Evolutionary conservation across 92 coral and sea anemone genomes (phyloP).

Genomic region (Zoanthus sociatus): DNA sequence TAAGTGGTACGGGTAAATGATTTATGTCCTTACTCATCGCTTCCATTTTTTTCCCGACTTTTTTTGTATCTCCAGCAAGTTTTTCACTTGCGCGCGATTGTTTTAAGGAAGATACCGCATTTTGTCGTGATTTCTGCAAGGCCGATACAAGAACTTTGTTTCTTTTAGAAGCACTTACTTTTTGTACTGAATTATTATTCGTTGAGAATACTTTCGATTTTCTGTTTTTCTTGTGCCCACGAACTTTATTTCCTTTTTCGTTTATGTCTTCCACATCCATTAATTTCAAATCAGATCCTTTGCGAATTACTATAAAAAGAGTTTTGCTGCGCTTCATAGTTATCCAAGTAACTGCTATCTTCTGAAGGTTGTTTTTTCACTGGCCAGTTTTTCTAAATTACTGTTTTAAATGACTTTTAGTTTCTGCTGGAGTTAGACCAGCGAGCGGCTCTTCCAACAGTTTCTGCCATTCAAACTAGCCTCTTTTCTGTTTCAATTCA

Average conservation of each 20-base stretch:
- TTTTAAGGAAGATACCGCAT: background rate
- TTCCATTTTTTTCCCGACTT: background rate
- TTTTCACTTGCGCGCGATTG: slow-evolving; percentile 2
- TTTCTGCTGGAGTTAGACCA: no score
- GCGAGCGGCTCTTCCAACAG: no score
- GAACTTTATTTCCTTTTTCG: background rate
- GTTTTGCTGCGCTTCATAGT: slow-evolving; percentile 18
- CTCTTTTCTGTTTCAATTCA: no score
- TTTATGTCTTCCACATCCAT: background rate
- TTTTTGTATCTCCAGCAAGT: background rate
- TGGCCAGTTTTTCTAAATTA: no score
- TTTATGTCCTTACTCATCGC: background rate
- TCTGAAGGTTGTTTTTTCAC: no score
- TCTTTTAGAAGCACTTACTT: background rate
- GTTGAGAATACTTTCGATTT: slow-evolving; percentile 1
- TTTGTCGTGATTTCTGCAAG: slow-evolving; percentile 16
- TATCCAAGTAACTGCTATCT: no score
- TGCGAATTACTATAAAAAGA: slow-evolving; percentile 11
- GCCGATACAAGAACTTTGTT: slow-evolving; percentile 23
- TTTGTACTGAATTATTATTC: slow-evolving; percentile 4
- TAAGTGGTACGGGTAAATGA: background rate
- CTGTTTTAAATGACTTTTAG: no score
- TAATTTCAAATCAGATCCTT: slow-evolving; percentile 28
- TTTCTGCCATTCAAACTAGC: no score
- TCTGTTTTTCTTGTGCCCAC: background rate